These are phyloP conservation scores for Cremastinae sp. DNA, from an alignment of 2,888 invertebrate species.

Conservation along the genomic window DNA sequence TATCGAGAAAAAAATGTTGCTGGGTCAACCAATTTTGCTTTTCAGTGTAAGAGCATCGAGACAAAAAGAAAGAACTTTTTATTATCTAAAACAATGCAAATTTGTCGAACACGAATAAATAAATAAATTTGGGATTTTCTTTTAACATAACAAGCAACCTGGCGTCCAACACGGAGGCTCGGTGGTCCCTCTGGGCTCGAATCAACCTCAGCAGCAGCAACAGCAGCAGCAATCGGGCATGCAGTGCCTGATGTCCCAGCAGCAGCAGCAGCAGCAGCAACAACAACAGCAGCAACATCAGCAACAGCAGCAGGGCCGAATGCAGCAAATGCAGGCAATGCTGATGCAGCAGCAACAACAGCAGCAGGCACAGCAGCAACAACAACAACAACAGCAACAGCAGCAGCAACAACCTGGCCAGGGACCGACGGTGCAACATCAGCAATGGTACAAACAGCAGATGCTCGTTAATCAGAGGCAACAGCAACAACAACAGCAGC, in stretches of 20 bases:
- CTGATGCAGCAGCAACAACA: slow-evolving; percentile 81
- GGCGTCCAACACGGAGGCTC: slow-evolving; percentile 74
- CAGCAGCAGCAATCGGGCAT: slow-evolving; percentile 77
- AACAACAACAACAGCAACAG: slow-evolving; percentile 78
- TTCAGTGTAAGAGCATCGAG: too few species aligned
- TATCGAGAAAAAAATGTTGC: too few species aligned
- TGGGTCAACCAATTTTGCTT: too few species aligned
- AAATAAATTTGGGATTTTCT: slow-evolving; percentile 27
- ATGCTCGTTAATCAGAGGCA: slow-evolving; percentile 72
- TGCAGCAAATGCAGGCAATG: slow-evolving; percentile 80
- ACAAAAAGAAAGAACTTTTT: too few species aligned
- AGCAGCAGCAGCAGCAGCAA: slow-evolving; percentile 80
- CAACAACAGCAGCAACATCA: slow-evolving; percentile 74
- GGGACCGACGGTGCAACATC: slow-evolving; percentile 67
- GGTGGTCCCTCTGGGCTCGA: slow-evolving; percentile 74
- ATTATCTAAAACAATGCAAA: neutral
- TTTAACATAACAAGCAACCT: slow-evolving; percentile 71
- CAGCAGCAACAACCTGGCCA: slow-evolving; percentile 78
- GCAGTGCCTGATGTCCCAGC: slow-evolving; percentile 80
- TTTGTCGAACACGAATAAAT: neutral
- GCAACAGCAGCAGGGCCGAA: slow-evolving; percentile 81
- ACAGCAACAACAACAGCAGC: slow-evolving; percentile 76
- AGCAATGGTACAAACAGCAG: slow-evolving; percentile 70
- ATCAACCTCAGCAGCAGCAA: slow-evolving; percentile 77
- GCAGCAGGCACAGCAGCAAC: slow-evolving; percentile 80